Evolutionary conservation across 1,140 invertebrate genomes (phyloP), one percentile per base, ranked within the genome.

Genomic region (Cataglyphis hispanica): DNA sequence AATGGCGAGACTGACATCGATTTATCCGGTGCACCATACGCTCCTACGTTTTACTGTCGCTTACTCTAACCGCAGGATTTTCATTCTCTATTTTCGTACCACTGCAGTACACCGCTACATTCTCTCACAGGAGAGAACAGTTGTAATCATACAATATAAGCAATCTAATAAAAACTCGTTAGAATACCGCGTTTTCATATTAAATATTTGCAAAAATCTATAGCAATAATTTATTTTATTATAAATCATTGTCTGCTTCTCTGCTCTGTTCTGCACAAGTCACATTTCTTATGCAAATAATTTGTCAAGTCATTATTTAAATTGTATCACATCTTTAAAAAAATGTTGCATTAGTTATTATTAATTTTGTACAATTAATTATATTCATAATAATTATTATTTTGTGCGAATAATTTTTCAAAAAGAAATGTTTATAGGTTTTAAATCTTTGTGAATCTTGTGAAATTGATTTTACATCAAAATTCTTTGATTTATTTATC

Each of bases 11-110:
- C n/a, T n/a, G 43, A 69, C 72, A 81, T 85, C 37, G 72, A 87
- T 84, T 75, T 70, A 19, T 76, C 13, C 25, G 46, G 53, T 53
- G 58, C 86, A 83, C 50, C 86, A 87, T 83, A 81, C 70, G 74
- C 53, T 43, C 27, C 50, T 37, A 63, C 63, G 74, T 87, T 86
- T 91, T 92, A 91, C 90, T 91, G 91, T 91, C 63, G 91, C 75
- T 91, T 91, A 91, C 91, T 77, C 85, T 64, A 64, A 53, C 69
- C 70, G 86, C 78, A 61, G 76, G 83, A 86, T 92, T 91, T 85
- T 85, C 85, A 88, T 92, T 87, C 80, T 92, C 91, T 92, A 92
- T 92, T 92, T 92, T 91, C 76, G 90, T 92, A 90, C 84, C 76
- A n/a, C 37, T 77, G 31, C 80, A 87, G 60, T 84, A 76, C 58